A percentile compares a stretch with the other conserved stretches of the same genome.
Evolutionary conservation across 2,888 invertebrate genomes (phyloP).

Genomic region (Hypselothyrea guttata): DNA sequence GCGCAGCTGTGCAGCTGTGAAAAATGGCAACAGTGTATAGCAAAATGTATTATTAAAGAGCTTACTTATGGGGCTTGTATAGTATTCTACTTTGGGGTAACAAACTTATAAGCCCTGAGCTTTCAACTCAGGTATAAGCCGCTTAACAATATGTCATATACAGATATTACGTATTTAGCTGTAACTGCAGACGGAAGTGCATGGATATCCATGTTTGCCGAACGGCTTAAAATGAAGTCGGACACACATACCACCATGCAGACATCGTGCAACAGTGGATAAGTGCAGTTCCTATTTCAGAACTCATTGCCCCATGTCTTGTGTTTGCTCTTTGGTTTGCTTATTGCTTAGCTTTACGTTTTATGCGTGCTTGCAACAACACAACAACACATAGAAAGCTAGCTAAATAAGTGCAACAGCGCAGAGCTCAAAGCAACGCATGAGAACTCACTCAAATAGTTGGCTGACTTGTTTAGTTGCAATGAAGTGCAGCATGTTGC

Average conservation of each 20-base stretch:
- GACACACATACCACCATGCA: conserved; percentile 12
- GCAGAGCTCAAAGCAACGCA: conserved; percentile 36
- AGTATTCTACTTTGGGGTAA: conserved; percentile 43
- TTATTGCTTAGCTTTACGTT: conserved; percentile 40
- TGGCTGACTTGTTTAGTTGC: conserved; percentile 67
- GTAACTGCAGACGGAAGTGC: conserved; percentile 13
- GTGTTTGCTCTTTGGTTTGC: conserved; percentile 60
- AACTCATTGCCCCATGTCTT: conserved; percentile 65
- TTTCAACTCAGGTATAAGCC: conserved; percentile 62
- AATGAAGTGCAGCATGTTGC: conserved; percentile 59
- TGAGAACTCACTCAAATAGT: conserved; percentile 71
- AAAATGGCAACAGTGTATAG: background rate
- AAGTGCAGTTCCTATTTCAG: conserved; percentile 56
- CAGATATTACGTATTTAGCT: conserved; percentile 34
- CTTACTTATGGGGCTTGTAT: background rate
- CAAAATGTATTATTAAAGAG: background rate
- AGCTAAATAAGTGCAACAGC: conserved; percentile 52
- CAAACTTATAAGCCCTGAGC: conserved; percentile 57
- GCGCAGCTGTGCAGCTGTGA: background rate
- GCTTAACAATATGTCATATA: conserved; percentile 57
- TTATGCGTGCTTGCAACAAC: conserved; percentile 32
- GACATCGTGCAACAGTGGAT: conserved; percentile 26
- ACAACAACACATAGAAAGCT: conserved; percentile 36
- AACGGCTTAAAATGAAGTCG: conserved; percentile 46
- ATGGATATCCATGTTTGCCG: conserved; percentile 29